phyloP scores from a whole-genome alignment of 2,113 vertebrate species.

The Apus apus region DNA sequence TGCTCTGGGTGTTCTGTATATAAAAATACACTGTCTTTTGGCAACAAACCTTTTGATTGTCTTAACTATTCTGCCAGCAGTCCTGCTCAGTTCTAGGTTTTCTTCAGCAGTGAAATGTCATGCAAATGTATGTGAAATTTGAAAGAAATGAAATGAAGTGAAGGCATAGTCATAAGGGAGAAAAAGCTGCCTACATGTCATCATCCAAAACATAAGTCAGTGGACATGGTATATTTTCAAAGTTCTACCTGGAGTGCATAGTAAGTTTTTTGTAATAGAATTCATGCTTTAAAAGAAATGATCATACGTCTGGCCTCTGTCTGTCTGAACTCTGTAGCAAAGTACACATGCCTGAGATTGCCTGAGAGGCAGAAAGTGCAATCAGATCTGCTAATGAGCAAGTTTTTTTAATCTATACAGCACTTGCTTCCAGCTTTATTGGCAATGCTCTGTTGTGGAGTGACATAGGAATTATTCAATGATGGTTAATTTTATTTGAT shows the following conservation, averaged over 20 bases:
- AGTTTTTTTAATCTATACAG: neutral
- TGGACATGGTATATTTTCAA: neutral
- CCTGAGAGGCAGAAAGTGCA: neutral
- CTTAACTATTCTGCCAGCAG: neutral
- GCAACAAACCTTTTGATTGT: neutral
- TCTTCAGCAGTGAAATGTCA: neutral
- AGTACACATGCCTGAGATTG: neutral
- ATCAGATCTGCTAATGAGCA: neutral
- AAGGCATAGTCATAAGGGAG: neutral
- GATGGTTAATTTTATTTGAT: neutral
- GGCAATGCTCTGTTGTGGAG: accelerated
- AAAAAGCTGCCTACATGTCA: neutral
- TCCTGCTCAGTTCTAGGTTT: neutral
- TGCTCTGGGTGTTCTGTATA: neutral
- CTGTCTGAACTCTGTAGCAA: neutral
- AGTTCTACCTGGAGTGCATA: neutral
- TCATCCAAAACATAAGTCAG: neutral
- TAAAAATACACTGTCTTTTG: neutral
- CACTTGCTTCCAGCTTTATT: neutral
- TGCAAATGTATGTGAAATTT: neutral
- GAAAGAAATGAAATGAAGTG: neutral
- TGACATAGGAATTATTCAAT: neutral
- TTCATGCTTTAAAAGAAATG: neutral
- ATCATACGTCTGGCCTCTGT: neutral
- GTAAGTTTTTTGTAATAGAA: neutral